Conservation (phyloP, 2,888 invertebrate genomes). For the Lasius fuliginosus region DNA sequence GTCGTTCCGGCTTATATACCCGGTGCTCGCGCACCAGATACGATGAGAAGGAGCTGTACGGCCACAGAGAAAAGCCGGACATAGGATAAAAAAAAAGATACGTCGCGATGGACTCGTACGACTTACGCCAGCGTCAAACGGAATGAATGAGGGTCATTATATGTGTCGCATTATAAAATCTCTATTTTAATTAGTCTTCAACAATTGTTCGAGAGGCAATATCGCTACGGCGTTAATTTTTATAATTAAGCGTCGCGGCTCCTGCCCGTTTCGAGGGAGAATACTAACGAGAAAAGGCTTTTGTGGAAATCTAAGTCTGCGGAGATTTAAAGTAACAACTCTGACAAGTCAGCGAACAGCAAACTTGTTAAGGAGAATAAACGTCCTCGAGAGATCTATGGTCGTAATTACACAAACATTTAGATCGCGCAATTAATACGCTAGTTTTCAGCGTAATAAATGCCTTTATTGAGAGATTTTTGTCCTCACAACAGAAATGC, state of each 20-base stretch:
- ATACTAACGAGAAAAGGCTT: slow-evolving; percentile 68
- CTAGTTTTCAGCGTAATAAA: slow-evolving; percentile 58
- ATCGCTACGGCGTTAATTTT: slow-evolving; percentile 79
- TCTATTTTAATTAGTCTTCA: slow-evolving; percentile 82
- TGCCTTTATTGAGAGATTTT: slow-evolving; percentile 52
- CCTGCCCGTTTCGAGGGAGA: slow-evolving; percentile 58
- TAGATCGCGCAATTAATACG: slow-evolving; percentile 59
- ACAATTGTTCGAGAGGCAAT: slow-evolving; percentile 76
- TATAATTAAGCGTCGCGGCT: slow-evolving; percentile 79
- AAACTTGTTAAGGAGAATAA: slow-evolving; percentile 73
- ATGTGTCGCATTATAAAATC: slow-evolving; percentile 73
- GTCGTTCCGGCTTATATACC: slow-evolving; percentile 66
- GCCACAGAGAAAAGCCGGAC: slow-evolving; percentile 35
- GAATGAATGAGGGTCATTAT: slow-evolving; percentile 73
- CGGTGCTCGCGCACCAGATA: slow-evolving; percentile 60
- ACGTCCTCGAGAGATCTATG: slow-evolving; percentile 57
- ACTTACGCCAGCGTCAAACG: slow-evolving; percentile 70
- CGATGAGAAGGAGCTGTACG: slow-evolving; percentile 30
- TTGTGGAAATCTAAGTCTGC: slow-evolving; percentile 64
- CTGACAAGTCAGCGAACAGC: slow-evolving; percentile 49
- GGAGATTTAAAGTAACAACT: slow-evolving; percentile 61
- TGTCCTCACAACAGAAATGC: background rate
- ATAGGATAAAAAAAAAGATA: background rate
- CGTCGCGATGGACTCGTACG: slow-evolving; percentile 34
- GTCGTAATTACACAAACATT: slow-evolving; percentile 69